Evolutionary conservation across 2,113 vertebrate species (phyloP).

Genomic region (Grammomys dolichurus): DNA sequence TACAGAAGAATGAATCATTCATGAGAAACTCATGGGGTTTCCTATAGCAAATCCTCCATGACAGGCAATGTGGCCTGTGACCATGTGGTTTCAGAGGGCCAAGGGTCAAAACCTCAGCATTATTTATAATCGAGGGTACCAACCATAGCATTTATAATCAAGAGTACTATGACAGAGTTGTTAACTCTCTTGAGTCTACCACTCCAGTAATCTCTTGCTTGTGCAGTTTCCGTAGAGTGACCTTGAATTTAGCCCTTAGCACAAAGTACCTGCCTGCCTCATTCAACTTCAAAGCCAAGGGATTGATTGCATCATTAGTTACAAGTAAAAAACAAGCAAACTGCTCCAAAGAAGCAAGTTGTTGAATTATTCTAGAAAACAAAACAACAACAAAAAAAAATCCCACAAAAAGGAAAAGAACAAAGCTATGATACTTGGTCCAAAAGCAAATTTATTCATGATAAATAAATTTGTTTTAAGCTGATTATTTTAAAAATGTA

Average conservation of each 20-base stretch:
- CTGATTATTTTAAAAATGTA: background rate
- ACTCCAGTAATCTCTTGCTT: background rate
- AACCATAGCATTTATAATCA: background rate
- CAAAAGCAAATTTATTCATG: constrained; percentile 17
- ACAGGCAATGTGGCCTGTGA: background rate
- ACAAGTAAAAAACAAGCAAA: constrained; percentile 31
- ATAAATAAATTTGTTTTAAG: constrained; percentile 37
- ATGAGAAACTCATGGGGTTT: background rate
- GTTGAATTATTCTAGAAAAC: constrained; percentile 32
- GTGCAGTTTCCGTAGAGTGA: background rate
- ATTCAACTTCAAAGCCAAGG: constrained; percentile 29
- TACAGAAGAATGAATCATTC: background rate
- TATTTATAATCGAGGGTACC: background rate
- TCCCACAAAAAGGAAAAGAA: background rate
- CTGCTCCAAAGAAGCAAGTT: constrained; percentile 37
- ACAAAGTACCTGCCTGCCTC: background rate
- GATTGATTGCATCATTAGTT: constrained; percentile 64
- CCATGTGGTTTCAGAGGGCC: background rate
- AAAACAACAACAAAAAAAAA: no score
- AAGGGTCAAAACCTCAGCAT: background rate
- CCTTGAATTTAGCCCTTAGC: constrained; percentile 56
- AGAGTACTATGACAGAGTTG: background rate
- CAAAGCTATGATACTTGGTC: background rate
- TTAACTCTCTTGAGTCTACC: background rate
- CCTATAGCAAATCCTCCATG: background rate